phyloP scores from a whole-genome alignment of 92 coral and sea anemone genomes.

The Zoanthus sociatus region DNA sequence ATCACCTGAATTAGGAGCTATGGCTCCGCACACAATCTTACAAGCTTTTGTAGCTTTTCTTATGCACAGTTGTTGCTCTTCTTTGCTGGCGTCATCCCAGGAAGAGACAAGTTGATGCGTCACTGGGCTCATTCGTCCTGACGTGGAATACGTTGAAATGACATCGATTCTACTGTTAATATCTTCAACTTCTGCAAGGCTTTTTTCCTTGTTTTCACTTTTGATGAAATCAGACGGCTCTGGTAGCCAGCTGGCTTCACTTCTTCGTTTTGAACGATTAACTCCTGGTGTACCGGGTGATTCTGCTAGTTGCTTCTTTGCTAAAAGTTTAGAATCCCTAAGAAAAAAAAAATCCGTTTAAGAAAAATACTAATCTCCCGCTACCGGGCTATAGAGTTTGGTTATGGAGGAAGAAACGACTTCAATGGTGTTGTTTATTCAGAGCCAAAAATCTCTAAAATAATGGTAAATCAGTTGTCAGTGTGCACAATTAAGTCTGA shows the following conservation, averaged over 20 bases:
- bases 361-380: too few species aligned
- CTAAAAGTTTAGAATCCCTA: not conserved
- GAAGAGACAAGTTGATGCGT: slow-evolving; percentile 29
- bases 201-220: not conserved
- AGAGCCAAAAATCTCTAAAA: not conserved
- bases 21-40: slow-evolving; percentile 52
- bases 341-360: not conserved
- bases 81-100: slow-evolving; percentile 25
- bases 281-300: not conserved
- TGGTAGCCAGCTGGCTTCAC: not conserved
- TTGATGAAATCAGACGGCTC: not conserved
- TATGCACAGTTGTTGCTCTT: slow-evolving; percentile 33
- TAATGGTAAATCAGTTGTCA: too few species aligned
- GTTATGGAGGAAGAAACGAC: not conserved
- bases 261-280: slow-evolving; percentile 1
- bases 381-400: not conserved
- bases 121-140: slow-evolving; percentile 54
- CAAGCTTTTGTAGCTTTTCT: slow-evolving; percentile 64
- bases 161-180: slow-evolving; percentile 38
- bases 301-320: not conserved
- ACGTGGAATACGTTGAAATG: slow-evolving; percentile 32
- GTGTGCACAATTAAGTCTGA: too few species aligned
- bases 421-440: not conserved
- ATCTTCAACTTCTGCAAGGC: slow-evolving; percentile 6
- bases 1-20: slow-evolving; percentile 49